A percentile compares a stretch with the other conserved stretches of the same genome.
Conservation (phyloP, 2,113 vertebrate species). For the Leucoraja erinaceus region DNA sequence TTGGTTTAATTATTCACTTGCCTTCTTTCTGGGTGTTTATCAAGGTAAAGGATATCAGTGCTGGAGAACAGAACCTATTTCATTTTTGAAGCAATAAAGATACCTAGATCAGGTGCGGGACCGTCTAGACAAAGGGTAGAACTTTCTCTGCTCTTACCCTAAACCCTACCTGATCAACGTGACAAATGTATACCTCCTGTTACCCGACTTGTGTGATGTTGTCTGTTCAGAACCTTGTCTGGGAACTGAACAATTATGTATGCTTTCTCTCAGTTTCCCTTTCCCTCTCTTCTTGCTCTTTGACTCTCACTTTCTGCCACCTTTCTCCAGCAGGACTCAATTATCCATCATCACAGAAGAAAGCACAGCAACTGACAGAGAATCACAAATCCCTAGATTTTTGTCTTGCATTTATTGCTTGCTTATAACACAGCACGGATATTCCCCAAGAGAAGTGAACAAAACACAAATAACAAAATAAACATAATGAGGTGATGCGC, state of each 20-base stretch:
- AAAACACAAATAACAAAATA: slow-evolving; percentile 13
- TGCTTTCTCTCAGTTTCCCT: not conserved
- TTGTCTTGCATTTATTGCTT: not conserved
- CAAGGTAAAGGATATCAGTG: slow-evolving; percentile 18
- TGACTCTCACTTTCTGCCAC: slow-evolving; percentile 1
- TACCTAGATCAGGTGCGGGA: not conserved
- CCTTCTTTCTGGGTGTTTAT: not conserved
- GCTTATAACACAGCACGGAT: no score
- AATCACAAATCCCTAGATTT: not conserved
- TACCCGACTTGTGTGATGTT: not conserved
- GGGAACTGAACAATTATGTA: not conserved
- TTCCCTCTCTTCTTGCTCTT: not conserved
- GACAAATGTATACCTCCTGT: not conserved
- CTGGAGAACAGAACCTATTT: not conserved
- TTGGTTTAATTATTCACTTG: not conserved
- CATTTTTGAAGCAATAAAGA: not conserved
- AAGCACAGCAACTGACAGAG: not conserved
- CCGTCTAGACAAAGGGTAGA: not conserved
- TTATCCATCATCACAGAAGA: not conserved
- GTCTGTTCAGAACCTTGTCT: not conserved
- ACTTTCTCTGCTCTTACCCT: not conserved
- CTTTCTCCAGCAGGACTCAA: slow-evolving; percentile 24
- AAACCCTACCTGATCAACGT: not conserved
- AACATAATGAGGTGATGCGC: not conserved
- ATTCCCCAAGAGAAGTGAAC: not conserved